phyloP scores from a whole-genome alignment of 2,888 invertebrate species.

The Chymomyza fuscimana region DNA sequence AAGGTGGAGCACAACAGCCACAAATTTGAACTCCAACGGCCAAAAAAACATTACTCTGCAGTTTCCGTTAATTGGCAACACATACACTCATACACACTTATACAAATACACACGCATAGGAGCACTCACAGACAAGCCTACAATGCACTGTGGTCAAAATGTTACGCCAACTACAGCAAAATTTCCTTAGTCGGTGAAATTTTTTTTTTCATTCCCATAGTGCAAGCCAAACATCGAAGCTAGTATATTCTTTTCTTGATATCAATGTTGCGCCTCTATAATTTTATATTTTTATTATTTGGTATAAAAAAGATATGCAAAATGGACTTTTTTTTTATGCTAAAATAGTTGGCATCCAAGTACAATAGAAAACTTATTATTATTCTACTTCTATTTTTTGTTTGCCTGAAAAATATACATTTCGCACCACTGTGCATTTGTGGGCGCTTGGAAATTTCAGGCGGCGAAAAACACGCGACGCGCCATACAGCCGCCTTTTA shows the following conservation, averaged over 20 bases:
- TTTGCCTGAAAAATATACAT: conserved; percentile 18
- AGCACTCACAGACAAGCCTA: conserved; percentile 26
- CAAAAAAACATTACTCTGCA: conserved; percentile 67
- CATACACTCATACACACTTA: conserved; percentile 12
- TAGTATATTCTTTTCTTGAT: too few relatives aligned
- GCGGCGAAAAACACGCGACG: conserved; percentile 48
- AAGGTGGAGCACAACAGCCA: conserved; percentile 32
- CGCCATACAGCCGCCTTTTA: conserved; percentile 28
- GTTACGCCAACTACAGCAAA: neutral
- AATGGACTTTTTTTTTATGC: too few relatives aligned
- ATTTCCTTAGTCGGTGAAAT: too few relatives aligned
- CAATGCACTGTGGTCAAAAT: conserved; percentile 22
- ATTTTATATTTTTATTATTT: too few relatives aligned
- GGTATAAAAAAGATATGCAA: too few relatives aligned
- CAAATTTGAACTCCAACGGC: conserved; percentile 37
- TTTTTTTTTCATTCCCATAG: too few relatives aligned
- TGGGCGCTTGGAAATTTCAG: conserved; percentile 24
- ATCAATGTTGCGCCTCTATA: too few relatives aligned
- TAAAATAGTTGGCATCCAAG: too few relatives aligned
- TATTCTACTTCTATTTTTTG: too few relatives aligned
- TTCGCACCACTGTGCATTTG: neutral
- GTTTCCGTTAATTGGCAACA: conserved; percentile 70
- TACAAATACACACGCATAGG: conserved; percentile 16
- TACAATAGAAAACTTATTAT: too few relatives aligned
- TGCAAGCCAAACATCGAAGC: too few relatives aligned